phyloP scores from a whole-genome alignment of 2,888 invertebrate genomes.

The Heliconius cydno region DNA sequence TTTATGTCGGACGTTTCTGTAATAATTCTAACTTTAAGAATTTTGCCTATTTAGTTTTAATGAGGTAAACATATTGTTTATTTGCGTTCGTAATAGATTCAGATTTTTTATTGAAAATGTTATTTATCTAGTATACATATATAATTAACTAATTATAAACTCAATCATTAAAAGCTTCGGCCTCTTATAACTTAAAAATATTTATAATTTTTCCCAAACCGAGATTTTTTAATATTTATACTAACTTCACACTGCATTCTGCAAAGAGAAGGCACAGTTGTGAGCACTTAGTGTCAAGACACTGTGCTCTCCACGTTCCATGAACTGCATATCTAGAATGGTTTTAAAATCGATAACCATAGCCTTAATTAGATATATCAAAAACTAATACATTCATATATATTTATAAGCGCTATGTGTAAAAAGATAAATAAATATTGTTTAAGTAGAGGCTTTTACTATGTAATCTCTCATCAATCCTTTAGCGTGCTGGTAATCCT shows the following conservation, averaged over 20 bases:
- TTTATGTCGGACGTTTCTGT: not conserved
- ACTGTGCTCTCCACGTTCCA: no score
- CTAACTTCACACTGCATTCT: no score
- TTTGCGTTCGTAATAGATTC: not conserved
- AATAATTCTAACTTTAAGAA: not conserved
- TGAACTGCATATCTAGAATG: no score
- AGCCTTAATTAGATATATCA: not conserved
- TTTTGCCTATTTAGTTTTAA: not conserved
- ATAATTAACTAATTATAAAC: no score
- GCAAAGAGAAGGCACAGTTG: no score
- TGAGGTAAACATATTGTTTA: not conserved
- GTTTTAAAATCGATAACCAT: no score
- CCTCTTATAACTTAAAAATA: no score
- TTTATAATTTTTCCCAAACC: no score
- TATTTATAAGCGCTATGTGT: not conserved
- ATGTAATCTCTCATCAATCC: constrained; percentile 20
- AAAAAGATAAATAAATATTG: not conserved
- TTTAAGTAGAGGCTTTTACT: not conserved
- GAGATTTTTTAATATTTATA: no score
- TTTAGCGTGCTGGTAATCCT: constrained; percentile 22
- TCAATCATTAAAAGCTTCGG: no score
- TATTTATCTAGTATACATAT: not conserved
- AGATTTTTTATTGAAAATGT: not conserved
- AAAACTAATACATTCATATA: not conserved
- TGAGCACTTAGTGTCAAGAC: no score